Evolutionary conservation across 2,888 invertebrate genomes (phyloP).

Genomic region (Caenorhabditis sp.): DNA sequence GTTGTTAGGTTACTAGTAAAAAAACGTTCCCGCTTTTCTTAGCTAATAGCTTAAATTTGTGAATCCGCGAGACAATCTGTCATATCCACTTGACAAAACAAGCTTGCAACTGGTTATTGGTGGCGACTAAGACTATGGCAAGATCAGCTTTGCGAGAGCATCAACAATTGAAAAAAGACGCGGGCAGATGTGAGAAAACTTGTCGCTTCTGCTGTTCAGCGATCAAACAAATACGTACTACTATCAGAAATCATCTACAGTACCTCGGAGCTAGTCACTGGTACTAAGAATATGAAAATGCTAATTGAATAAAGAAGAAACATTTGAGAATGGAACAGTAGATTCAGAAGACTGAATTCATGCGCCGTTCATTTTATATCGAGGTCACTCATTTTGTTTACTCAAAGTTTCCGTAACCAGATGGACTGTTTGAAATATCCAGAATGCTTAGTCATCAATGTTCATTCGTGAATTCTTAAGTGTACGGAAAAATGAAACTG

Average conservation of each 20-base stretch:
- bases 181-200: constrained; percentile 47
- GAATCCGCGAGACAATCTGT: not conserved
- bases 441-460: constrained; percentile 60
- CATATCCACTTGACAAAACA: constrained; percentile 48
- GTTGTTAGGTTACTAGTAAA: too few species aligned
- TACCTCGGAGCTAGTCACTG: constrained; percentile 22
- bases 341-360: not conserved
- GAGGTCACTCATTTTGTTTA: constrained; percentile 55
- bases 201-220: constrained; percentile 53
- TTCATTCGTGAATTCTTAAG: constrained; percentile 56
- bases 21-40: not conserved
- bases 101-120: constrained; percentile 46
- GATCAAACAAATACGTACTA: constrained; percentile 49
- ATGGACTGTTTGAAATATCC: constrained; percentile 48
- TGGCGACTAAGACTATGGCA: constrained; percentile 42
- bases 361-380: constrained; percentile 38
- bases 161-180: constrained; percentile 33
- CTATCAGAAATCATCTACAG: constrained; percentile 1
- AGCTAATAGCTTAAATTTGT: not conserved
- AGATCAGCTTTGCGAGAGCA: constrained; percentile 40
- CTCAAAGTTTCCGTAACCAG: constrained; percentile 43
- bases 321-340: constrained; percentile 1
- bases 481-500: constrained; percentile 32
- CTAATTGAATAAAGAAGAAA: constrained; percentile 6
- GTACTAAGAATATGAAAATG: not conserved